Percentiles rank a stretch among this genome's conserved stretches.
Conservation (phyloP, 2,888 invertebrate species). For the Epinotia bilunana region DNA sequence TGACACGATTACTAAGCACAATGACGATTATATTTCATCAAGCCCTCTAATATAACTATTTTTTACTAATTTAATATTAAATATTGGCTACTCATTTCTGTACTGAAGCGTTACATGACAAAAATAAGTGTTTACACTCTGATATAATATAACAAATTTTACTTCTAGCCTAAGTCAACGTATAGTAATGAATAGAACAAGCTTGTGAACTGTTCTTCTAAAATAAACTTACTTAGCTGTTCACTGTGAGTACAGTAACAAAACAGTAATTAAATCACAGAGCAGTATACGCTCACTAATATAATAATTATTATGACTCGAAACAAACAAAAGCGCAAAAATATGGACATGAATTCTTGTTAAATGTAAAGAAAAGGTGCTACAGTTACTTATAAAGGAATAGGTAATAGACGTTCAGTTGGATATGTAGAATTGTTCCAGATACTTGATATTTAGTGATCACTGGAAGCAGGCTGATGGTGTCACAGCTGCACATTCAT, state of each 20-base stretch:
- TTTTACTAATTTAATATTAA: constrained; percentile 75
- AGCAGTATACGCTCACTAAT: constrained; percentile 48
- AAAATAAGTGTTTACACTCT: constrained; percentile 58
- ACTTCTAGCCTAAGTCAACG: constrained; percentile 39
- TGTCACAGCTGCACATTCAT: constrained; percentile 12
- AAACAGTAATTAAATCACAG: constrained; percentile 47
- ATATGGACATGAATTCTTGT: constrained; percentile 11
- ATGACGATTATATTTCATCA: constrained; percentile 82
- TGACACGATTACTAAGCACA: constrained; percentile 81
- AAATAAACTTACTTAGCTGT: constrained; percentile 26
- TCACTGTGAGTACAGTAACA: constrained; percentile 44
- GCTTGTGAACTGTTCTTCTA: constrained; percentile 23
- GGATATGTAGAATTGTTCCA: constrained; percentile 47
- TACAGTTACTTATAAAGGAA: constrained; percentile 34
- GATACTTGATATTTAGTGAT: constrained; percentile 3
- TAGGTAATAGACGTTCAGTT: constrained; percentile 44
- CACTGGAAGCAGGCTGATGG: neutral
- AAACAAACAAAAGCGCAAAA: constrained; percentile 15
- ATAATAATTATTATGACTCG: constrained; percentile 46
- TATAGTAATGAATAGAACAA: constrained; percentile 29
- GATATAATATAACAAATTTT: constrained; percentile 39
- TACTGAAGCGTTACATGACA: constrained; percentile 77
- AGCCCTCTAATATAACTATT: constrained; percentile 80
- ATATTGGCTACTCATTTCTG: constrained; percentile 78
- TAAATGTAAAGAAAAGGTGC: constrained; percentile 32